Percentiles rank a stretch among this genome's conserved stretches.
These are phyloP conservation scores for Oxyura jamaicensis DNA, from an alignment of 2,113 vertebrate species.

Conservation along the genomic window DNA sequence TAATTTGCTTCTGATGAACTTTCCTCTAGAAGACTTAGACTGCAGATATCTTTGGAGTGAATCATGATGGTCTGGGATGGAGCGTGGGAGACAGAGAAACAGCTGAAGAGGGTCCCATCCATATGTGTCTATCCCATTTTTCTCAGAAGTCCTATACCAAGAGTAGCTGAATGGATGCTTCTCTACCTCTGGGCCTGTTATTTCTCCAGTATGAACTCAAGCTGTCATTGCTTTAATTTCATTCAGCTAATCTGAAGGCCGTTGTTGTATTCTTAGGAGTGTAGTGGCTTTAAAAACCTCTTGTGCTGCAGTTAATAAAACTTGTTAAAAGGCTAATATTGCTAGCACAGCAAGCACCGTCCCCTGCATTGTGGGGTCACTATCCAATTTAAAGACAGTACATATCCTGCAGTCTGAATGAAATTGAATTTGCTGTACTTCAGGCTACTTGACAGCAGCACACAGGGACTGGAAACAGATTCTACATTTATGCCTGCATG, in stretches of 20 bases:
- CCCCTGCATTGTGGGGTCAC: background rate
- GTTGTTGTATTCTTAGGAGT: background rate
- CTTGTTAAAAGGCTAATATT: background rate
- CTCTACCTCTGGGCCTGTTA: background rate
- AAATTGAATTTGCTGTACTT: background rate
- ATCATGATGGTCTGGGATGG: background rate
- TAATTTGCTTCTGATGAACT: background rate
- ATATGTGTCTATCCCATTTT: accelerated
- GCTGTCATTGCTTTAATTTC: background rate
- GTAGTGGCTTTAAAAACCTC: background rate
- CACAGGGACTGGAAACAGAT: background rate
- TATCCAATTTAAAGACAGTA: background rate
- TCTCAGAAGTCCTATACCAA: background rate
- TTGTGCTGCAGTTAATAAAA: background rate
- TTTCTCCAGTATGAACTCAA: background rate
- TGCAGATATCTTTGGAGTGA: background rate
- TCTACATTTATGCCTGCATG: background rate
- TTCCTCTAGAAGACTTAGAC: background rate
- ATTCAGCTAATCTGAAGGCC: background rate
- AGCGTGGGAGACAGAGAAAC: background rate
- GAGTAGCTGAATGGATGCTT: background rate
- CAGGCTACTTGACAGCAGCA: background rate
- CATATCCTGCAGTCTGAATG: background rate
- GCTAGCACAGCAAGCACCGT: background rate
- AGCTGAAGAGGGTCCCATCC: background rate